Percentiles rank a stretch among this genome's conserved stretches.
Conservation (phyloP, 2,888 invertebrate species). For the Eubasilissa splendida region DNA sequence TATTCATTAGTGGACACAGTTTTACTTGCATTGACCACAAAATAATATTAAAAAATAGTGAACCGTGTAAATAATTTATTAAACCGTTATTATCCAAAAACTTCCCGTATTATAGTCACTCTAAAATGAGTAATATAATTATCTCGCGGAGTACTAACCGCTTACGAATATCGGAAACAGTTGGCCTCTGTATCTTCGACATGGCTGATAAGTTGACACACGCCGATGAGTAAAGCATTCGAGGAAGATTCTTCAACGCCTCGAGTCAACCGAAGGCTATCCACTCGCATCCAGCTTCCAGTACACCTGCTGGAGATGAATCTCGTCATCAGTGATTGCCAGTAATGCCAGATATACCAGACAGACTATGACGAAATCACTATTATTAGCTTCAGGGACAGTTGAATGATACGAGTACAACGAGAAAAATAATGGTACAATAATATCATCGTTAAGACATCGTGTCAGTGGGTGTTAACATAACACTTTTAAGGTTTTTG, state of each 20-base stretch:
- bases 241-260: conserved; percentile 5
- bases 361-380: conserved; percentile 47
- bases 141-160: background rate
- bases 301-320: conserved; percentile 26
- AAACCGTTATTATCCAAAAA: too few species aligned
- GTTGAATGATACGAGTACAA: conserved; percentile 12
- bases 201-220: background rate
- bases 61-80: too few species aligned
- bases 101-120: too few species aligned
- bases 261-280: conserved; percentile 13
- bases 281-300: conserved; percentile 9
- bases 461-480: conserved; percentile 27
- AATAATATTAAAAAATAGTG: too few species aligned
- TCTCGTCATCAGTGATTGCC: conserved; percentile 30
- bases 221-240: background rate
- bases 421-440: conserved; percentile 24
- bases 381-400: conserved; percentile 48
- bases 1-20: too few species aligned
- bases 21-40: too few species aligned
- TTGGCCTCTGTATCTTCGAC: background rate
- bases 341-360: conserved; percentile 14
- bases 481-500: conserved; percentile 12
- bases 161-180: background rate
- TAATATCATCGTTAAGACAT: conserved; percentile 21
- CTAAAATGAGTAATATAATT: too few species aligned